These are phyloP conservation scores for Stegophylla sp. DNA, from an alignment of 2,888 invertebrate genomes.

Conservation along the genomic window DNA sequence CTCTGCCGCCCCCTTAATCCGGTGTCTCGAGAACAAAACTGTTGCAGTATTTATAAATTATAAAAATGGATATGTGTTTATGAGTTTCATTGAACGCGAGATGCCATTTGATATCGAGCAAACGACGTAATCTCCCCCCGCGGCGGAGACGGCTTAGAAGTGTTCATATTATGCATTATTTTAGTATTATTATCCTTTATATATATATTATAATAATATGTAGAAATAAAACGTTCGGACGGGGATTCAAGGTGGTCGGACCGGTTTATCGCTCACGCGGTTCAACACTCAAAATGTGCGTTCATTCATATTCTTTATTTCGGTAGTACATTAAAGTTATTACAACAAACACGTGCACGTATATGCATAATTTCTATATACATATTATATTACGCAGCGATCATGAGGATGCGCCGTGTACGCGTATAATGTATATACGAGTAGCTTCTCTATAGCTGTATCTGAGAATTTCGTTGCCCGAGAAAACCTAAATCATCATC, in stretches of 20 bases:
- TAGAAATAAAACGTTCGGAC: neutral
- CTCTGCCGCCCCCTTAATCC: too few species aligned
- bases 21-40: neutral
- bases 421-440: neutral
- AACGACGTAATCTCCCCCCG: neutral
- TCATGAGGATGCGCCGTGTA: too few species aligned
- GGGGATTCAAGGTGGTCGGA: slow-evolving; percentile 34
- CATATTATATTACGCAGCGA: too few species aligned
- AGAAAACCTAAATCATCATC: too few species aligned
- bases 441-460: too few species aligned
- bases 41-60: neutral
- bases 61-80: neutral
- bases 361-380: too few species aligned
- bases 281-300: slow-evolving; percentile 30
- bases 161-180: slow-evolving; percentile 18
- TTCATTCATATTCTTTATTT: slow-evolving; percentile 54
- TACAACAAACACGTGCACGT: slow-evolving; percentile 22
- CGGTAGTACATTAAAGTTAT: slow-evolving; percentile 40
- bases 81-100: neutral
- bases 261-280: slow-evolving; percentile 39
- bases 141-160: neutral
- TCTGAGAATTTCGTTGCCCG: too few species aligned
- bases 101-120: neutral
- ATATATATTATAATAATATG: neutral
- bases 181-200: neutral